Evolutionary conservation across 1,140 invertebrate species (phyloP), one percentile per base, ranked within the genome.

Genomic region (Parapsyche elsis): DNA sequence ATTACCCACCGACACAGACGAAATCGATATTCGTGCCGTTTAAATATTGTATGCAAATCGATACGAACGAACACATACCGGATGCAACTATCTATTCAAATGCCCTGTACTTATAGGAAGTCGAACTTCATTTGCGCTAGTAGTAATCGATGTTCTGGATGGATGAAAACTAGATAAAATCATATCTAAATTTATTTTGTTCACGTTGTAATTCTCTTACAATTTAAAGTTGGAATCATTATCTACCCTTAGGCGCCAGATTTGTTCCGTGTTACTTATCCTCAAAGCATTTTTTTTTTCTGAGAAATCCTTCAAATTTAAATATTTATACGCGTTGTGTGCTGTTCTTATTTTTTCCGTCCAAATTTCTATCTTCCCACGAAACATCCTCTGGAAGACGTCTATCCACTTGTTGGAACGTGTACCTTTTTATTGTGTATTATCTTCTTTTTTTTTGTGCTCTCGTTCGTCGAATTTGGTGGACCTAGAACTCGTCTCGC

Each of bases 21-120:
- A 44, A 67, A 38, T 74, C 71, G 71, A 74, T 74, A 74, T 74
- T 23, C 71, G 44, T 74, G 71, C 46, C 71, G 46, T 74, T 49
- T 74, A 74, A 74, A 16, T 44, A 9, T 67, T 16, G 70, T 44
- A 30, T 16, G 14, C 44, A 16, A 46, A 74, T 74, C 71, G 71
- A 74, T 74, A 74, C 26, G 24, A 19, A 61, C 30, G 30, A 38
- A 38, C 30, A 38, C n/a, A n/a, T n/a, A n/a, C 30, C 30, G 30
- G 30, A 38, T 38, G 30, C 30, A 38, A 38, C 30, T 4, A 38
- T 38, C 30, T 4, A 38, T 38, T 38, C 30, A 38, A 38, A 38
- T 7, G 30, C 2, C 30, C 30, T 4, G 30, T 38, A 38, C 30
- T 38, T 38, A 38, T n/a, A n/a, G n/a, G n/a, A n/a, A n/a, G n/a